These are phyloP conservation scores for Pachypanchax playfairii DNA, from an alignment of 2,113 vertebrate species.

Conservation along the genomic window DNA sequence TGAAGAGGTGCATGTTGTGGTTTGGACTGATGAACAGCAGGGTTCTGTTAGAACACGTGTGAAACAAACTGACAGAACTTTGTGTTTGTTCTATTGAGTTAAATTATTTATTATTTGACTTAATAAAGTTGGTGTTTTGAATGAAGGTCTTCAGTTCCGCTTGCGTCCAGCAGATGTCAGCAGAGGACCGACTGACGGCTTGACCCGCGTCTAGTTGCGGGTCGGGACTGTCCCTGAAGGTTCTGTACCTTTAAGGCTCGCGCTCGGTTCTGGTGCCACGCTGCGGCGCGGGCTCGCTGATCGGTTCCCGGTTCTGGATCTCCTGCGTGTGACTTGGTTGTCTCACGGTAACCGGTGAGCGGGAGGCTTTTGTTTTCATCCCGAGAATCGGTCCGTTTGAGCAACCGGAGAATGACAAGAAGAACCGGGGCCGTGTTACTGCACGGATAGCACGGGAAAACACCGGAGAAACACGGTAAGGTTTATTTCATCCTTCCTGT, in stretches of 20 bases:
- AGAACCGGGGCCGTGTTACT: conserved; percentile 28
- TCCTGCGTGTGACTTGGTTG: neutral
- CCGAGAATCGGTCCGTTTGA: conserved; percentile 32
- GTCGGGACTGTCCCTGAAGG: neutral
- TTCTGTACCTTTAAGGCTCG: conserved; percentile 56
- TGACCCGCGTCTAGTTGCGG: no score
- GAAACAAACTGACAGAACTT: no score
- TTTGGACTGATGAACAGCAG: no score
- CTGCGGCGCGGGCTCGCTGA: conserved; percentile 56
- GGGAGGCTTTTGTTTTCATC: conserved; percentile 59
- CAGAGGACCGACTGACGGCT: conserved; percentile 2
- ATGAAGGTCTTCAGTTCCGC: neutral
- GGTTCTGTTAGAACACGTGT: no score
- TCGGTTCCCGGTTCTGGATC: conserved; percentile 19
- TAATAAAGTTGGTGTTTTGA: no score
- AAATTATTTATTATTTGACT: no score
- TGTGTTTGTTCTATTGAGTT: no score
- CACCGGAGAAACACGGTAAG: conserved; percentile 43
- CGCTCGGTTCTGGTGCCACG: conserved; percentile 39
- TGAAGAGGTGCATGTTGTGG: no score
- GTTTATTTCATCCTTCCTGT: accelerated
- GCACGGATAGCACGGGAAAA: conserved; percentile 36
- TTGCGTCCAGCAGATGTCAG: conserved; percentile 35
- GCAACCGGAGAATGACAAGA: conserved; percentile 43
- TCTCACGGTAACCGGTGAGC: conserved; percentile 30